Percentiles rank a stretch among this genome's conserved stretches.
These are phyloP conservation scores for Uria aalge DNA, from an alignment of 2,113 vertebrate species.

Conservation along the genomic window DNA sequence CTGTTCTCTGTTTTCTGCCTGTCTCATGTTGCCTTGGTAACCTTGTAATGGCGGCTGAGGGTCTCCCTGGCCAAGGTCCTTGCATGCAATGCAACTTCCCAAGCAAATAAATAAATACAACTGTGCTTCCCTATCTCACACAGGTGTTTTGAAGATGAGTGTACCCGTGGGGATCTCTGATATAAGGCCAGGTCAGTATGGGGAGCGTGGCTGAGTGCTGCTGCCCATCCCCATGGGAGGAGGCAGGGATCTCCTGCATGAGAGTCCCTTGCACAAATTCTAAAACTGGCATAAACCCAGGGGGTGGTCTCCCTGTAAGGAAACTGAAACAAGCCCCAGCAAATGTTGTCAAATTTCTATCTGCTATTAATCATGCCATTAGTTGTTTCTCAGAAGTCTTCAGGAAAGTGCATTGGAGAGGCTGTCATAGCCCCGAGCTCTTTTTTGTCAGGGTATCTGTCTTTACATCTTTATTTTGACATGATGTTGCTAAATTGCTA, in stretches of 20 bases:
- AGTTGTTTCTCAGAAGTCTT: background rate
- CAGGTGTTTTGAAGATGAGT: background rate
- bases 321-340: background rate
- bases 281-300: background rate
- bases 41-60: background rate
- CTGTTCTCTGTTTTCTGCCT: background rate
- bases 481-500: background rate
- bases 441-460: background rate
- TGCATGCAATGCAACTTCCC: background rate
- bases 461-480: background rate
- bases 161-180: fast-evolving
- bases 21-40: background rate
- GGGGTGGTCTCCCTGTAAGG: background rate
- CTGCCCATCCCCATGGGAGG: background rate
- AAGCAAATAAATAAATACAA: background rate
- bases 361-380: background rate
- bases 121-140: background rate
- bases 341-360: background rate
- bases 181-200: fast-evolving
- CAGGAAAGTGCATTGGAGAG: background rate
- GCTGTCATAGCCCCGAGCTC: background rate
- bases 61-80: fast-evolving
- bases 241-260: background rate
- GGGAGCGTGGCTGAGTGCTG: background rate
- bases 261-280: background rate